Conservation (phyloP, 2,113 vertebrate species). For the Mus musculus region GRCm39 chr7:110290501-110291000, state of each 20-base stretch:
- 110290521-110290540: background rate
- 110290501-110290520: background rate
- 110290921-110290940: background rate
- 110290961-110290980: background rate
- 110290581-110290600: background rate
- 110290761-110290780: background rate
- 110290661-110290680: background rate
- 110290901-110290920: background rate
- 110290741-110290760: background rate
- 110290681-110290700: background rate
- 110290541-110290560: background rate
- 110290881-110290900: background rate
- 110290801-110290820: background rate
- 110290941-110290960: background rate
- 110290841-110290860: no score
- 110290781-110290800: background rate
- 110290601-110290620: fast-evolving
- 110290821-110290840: background rate
- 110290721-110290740: background rate
- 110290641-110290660: background rate
- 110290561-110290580: background rate
- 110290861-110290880: background rate
- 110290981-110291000: background rate
- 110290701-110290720: background rate
- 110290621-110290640: background rate